These are phyloP conservation scores for Rhinopomastus cyanomelas DNA, from an alignment of 2,113 vertebrate genomes.

Conservation along the genomic window DNA sequence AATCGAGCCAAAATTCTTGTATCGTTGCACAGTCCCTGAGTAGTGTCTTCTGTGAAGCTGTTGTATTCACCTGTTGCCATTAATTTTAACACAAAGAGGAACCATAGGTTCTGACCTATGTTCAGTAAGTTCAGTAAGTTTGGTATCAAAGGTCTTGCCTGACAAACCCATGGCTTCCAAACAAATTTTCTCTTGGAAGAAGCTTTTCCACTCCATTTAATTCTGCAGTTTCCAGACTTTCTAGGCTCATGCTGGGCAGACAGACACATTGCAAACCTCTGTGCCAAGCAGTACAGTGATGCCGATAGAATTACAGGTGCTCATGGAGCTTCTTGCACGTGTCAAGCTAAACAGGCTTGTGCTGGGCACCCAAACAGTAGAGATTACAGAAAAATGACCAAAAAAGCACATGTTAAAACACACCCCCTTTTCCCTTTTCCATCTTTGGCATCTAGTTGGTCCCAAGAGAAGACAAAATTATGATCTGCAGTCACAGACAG, in stretches of 20 bases:
- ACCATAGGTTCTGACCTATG: neutral
- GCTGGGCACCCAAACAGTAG: neutral
- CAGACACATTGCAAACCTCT: neutral
- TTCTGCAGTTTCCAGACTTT: neutral
- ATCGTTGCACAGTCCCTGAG: neutral
- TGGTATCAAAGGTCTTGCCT: neutral
- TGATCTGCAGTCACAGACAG: neutral
- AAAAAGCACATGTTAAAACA: neutral
- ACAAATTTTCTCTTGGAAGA: neutral
- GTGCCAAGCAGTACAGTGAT: neutral
- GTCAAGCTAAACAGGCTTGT: neutral
- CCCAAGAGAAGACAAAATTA: neutral
- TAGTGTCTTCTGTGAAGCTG: neutral
- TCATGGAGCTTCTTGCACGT: neutral
- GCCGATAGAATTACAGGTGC: neutral
- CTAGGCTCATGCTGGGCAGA: neutral
- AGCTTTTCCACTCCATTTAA: neutral
- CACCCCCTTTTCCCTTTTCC: neutral
- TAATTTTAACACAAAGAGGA: neutral
- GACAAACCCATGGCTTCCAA: neutral
- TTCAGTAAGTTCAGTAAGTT: neutral
- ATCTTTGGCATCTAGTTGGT: neutral
- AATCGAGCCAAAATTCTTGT: neutral
- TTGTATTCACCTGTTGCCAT: neutral
- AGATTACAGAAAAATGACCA: neutral